phyloP scores from a whole-genome alignment of 2,797 vertebrate species.

The Parauchenoglanis punctatus region DNA sequence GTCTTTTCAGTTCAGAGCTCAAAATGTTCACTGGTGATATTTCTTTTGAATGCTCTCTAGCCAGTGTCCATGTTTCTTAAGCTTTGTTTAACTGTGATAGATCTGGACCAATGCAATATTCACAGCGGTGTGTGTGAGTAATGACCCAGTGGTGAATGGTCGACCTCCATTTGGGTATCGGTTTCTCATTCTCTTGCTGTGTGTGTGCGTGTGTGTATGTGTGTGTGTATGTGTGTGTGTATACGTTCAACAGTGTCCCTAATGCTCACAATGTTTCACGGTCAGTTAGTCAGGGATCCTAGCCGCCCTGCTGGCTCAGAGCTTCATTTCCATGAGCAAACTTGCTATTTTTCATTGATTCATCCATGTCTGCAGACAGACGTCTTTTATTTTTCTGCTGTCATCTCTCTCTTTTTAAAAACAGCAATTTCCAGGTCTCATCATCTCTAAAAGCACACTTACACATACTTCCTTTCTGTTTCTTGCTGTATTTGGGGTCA shows the following conservation, averaged over 20 bases:
- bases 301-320: neutral
- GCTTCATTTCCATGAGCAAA: constrained; percentile 16
- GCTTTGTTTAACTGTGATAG: constrained; percentile 10
- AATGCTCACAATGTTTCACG: neutral
- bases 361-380: neutral
- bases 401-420: constrained; percentile 25
- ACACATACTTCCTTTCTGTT: constrained; percentile 16
- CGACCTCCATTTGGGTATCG: neutral
- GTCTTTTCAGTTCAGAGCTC: neutral
- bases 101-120: constrained; percentile 25
- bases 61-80: neutral
- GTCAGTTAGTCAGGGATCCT: constrained; percentile 11
- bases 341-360: constrained; percentile 11
- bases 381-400: neutral
- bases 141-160: constrained; percentile 25
- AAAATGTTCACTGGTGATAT: neutral
- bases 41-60: neutral
- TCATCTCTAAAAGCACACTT: constrained; percentile 29
- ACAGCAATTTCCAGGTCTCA: constrained; percentile 19
- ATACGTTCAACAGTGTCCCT: neutral
- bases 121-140: neutral
- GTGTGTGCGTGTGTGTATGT: neutral
- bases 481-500: constrained; percentile 24
- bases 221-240: neutral
- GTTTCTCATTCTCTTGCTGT: constrained; percentile 1